These are phyloP conservation scores for Brachionus calyciflorus DNA, from an alignment of 1,140 invertebrate species.

Conservation along the genomic window DNA sequence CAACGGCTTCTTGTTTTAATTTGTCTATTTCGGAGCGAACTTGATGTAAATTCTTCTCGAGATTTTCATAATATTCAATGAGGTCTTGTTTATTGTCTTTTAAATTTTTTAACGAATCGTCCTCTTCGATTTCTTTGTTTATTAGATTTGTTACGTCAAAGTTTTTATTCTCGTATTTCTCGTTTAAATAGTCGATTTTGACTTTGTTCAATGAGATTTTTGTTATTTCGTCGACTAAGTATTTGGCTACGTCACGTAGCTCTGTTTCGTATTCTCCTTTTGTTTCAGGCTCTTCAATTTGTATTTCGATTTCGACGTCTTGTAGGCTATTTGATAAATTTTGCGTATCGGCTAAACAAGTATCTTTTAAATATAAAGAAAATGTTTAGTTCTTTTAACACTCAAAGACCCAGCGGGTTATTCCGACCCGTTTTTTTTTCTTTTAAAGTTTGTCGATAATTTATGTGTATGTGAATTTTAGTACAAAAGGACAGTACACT, in stretches of 20 bases:
- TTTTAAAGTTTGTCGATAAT: too few relatives aligned
- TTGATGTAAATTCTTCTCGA: constrained; percentile 41
- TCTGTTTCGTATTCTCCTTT: background rate
- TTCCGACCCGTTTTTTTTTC: too few relatives aligned
- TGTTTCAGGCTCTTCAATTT: background rate
- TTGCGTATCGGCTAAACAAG: too few relatives aligned
- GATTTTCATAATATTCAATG: constrained; percentile 19
- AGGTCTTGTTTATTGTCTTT: background rate
- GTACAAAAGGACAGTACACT: too few relatives aligned
- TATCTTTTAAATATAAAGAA: too few relatives aligned
- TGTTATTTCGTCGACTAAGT: constrained; percentile 40
- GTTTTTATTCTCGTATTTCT: constrained; percentile 13
- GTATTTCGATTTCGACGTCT: background rate
- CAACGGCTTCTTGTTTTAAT: constrained; percentile 30
- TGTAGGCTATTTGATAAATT: too few relatives aligned
- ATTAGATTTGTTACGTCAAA: background rate
- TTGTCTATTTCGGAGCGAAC: constrained; percentile 24
- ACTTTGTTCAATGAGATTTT: constrained; percentile 41
- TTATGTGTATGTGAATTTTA: too few relatives aligned
- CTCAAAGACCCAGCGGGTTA: too few relatives aligned
- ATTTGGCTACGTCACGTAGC: constrained; percentile 18
- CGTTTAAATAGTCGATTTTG: constrained; percentile 39
- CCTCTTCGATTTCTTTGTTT: background rate
- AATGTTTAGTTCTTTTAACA: too few relatives aligned
- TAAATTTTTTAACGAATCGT: too few relatives aligned